Evolutionary conservation across 2,888 invertebrate species (phyloP), one percentile per base, ranked within the genome.

Genomic region (Prosopocoilus inquinatus): DNA sequence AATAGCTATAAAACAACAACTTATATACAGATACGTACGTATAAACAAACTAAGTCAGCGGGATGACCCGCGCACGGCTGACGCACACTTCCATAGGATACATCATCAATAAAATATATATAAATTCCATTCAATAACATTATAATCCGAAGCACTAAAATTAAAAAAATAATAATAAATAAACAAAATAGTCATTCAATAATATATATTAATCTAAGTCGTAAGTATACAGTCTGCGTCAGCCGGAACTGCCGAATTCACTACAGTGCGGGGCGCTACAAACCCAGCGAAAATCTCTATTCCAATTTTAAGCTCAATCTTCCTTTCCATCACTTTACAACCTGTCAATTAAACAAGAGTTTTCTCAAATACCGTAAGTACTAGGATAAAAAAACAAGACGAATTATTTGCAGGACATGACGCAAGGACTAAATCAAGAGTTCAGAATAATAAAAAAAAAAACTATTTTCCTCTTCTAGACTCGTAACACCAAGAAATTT

Each of bases 1-100:
- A 76, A 76, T 75, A 76, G 75, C 74, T 77, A 77, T 74, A 75
- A 77, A 77, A 76, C 76, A 78, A 78, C 77, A 78, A 78, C 75
- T 73, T 78, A 78, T 77, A 69, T 76, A 76, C 75, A 76, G 67
- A 71, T 75, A 74, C 72, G 72, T 73, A 68, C 47, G 47, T 53
- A 53, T 45, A 53, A 75, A 75, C 74, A 75, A 76, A 75, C 74
- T 74, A 74, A 73, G 69, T 69, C 65, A 51, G 56, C 46, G 47
- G 35, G 47, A 46, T 52, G n/a, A 36, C 43, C 46, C 48, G 16
- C 45, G 46, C 34, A 47, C 65, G 68, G 65, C 67, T 66, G 70
- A 62, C 72, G 64, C 66, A 68, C 66, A 68, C 67, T 11, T 47
- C 47, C 20, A 44, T 50, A 50, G 50, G 50, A 50, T 53, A 36